Percentiles rank a stretch among this genome's conserved stretches.
phyloP scores from a whole-genome alignment of 2,888 invertebrate genomes.

The Branchipolynoe longqiensis region DNA sequence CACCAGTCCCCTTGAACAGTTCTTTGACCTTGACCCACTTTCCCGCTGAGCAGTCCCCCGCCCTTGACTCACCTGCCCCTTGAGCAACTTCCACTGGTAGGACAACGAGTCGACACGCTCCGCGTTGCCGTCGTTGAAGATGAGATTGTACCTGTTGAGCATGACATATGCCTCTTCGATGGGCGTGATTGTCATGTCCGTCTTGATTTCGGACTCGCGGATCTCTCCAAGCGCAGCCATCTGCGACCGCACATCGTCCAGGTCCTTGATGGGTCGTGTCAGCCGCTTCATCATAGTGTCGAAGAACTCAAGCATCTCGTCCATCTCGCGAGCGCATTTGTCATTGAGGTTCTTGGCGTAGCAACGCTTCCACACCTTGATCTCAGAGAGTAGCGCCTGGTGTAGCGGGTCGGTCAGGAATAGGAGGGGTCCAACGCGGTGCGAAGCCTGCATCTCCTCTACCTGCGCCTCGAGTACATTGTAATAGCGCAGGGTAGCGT shows the following conservation, averaged over 20 bases:
- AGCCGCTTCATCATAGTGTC: constrained; percentile 95
- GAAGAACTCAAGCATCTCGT: constrained; percentile 89
- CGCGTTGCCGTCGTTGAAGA: constrained; percentile 93
- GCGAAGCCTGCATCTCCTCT: constrained; percentile 77
- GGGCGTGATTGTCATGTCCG: constrained; percentile 95
- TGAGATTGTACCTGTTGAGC: constrained; percentile 92
- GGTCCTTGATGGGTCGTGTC: constrained; percentile 90
- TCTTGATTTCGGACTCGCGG: constrained; percentile 95
- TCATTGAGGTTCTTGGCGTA: constrained; percentile 82
- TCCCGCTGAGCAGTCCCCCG: no score
- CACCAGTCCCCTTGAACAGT: no score
- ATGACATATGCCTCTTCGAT: constrained; percentile 97
- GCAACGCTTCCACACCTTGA: constrained; percentile 81
- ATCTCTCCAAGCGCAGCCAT: constrained; percentile 95
- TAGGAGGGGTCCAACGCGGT: constrained; percentile 80
- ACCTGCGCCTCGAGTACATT: constrained; percentile 81
- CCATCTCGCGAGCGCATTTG: constrained; percentile 82
- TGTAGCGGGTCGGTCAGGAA: constrained; percentile 85
- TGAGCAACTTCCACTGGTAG: constrained; percentile 92
- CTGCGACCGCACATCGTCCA: constrained; percentile 95
- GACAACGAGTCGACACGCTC: constrained; percentile 95
- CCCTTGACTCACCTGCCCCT: constrained; percentile 64
- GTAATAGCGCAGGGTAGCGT: constrained; percentile 82
- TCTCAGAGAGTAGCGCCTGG: constrained; percentile 88
- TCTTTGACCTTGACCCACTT: no score